Evolutionary conservation across 2,888 invertebrate genomes (phyloP), one percentile per base, ranked within the genome.

Genomic region (Acleris cristana): DNA sequence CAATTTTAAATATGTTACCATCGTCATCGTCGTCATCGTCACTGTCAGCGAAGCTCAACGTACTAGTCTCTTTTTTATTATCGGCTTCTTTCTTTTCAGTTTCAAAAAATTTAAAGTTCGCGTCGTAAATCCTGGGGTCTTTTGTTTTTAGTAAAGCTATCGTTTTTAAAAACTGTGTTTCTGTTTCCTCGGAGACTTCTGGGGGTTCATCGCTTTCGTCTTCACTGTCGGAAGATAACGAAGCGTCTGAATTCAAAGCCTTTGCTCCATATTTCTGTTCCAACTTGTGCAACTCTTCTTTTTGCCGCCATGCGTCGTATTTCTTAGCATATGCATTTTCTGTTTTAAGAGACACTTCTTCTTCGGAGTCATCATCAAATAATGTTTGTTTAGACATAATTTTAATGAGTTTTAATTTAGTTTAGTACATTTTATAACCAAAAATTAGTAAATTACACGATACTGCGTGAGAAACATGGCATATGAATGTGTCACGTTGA

Each of bases 81-180:
- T 95, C 58, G 84, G 79, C 70, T 94, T 90, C 74, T 44, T 86
- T 84, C 71, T 85, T 78, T 12, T 81, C 81, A 1, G 86, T 82
- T 56, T 93, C 88, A 87, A 97, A 98, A 80, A 97, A 97, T 62
- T 93, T 94, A 40, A 94, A 94, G 63, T 94, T 93, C 51, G 95
- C 94, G 80, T 98, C 95, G 86, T 99, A 99, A 71, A 99, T 98
- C 74, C 94, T 94, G 0, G 98, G 97, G 90, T 99, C 97, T 81
- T 97, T 97, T 55, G 95, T 96, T 84, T 98, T 99, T 55, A 99
- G 86, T 60, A 95, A 95, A 0, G 98, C 94, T 2, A 99, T 89
- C 0, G 98, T 96, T 87, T 96, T 96, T 53, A 97, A 95, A 86
- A 99, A 99, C 72, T 97, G 96, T 74, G 96, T 95, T 80, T 99